Conservation (phyloP, 1,140 invertebrate genomes). For the Acromyrmex heyeri region DNA sequence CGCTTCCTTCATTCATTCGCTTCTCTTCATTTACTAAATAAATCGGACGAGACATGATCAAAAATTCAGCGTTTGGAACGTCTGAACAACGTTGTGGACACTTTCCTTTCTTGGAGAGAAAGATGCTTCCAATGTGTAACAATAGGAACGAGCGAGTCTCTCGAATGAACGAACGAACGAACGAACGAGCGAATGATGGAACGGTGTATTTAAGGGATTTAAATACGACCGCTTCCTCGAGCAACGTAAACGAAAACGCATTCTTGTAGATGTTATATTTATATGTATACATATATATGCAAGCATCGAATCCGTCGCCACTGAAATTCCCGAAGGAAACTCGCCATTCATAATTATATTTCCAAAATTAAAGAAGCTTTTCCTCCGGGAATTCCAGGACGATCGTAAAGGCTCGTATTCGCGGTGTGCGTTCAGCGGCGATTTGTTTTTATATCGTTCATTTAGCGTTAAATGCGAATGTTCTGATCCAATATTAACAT, state of each 20-base stretch:
- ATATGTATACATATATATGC: constrained; percentile 65
- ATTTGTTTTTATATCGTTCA: constrained; percentile 2
- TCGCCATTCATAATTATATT: constrained; percentile 25
- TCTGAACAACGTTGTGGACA: constrained; percentile 68
- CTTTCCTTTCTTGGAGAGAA: constrained; percentile 81
- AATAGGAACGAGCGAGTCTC: constrained; percentile 49
- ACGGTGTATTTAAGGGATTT: constrained; percentile 78
- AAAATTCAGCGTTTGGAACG: constrained; percentile 61
- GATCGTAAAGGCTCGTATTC: constrained; percentile 15
- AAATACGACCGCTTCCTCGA: constrained; percentile 76
- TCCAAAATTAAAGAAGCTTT: constrained; percentile 18
- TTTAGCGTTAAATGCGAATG: constrained; percentile 37
- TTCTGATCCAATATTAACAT: constrained; percentile 8
- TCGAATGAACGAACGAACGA: constrained; percentile 39
- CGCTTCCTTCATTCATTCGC: constrained; percentile 2
- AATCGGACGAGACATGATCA: neutral
- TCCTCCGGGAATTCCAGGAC: constrained; percentile 67
- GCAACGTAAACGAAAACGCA: constrained; percentile 50
- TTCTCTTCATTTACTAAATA: neutral
- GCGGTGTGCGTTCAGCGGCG: neutral
- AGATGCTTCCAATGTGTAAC: constrained; percentile 82
- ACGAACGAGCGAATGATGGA: constrained; percentile 55
- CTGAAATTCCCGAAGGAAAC: constrained; percentile 54
- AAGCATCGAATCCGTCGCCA: constrained; percentile 7
- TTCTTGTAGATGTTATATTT: constrained; percentile 75